Evolutionary conservation across 2,888 invertebrate species (phyloP), one percentile per base, ranked within the genome.

Genomic region (Trissolcus brochymenae): DNA sequence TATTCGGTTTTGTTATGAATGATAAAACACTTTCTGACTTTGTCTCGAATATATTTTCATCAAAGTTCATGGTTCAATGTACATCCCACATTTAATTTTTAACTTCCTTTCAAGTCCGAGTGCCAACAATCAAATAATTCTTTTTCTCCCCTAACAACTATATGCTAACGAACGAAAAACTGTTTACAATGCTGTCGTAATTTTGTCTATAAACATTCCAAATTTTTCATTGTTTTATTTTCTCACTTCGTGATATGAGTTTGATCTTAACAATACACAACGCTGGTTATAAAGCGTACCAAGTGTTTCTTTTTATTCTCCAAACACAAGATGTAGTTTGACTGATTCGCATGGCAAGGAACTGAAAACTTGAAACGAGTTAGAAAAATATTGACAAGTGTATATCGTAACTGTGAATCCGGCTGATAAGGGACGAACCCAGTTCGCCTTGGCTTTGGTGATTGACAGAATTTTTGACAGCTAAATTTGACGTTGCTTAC

Each of bases 371-470:
- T 53, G 55, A 72, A 59, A 66, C 57, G 61, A 43, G 25, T 50
- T 78, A 78, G 74, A 78, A 78, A 78, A 78, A 74, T 78, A 78
- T 66, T 66, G 29, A 62, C 56, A 49, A 60, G 35, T 19, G 19
- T 46, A 14, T 16, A 78, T 56, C 43, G 62, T 46, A 17, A 17
- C 6, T 9, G 35, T 6, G 54, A 64, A 43, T 51, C 59, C 35
- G 35, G 49, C 21, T 29, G 56, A 46, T 16, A 51, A 57, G 14
- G 21, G 62, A 70, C 59, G 21, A 71, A 72, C 46, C 57, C 54
- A 51, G 53, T 57, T 78, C 72, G 62, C 51, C 57, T 67, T 68
- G 68, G 57, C 74, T 77, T 79, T 75, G 59, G 76, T 79, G 74
- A 70, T 66, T 55, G 54, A 56, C 51, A 60, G 16, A 51, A 61